Conservation (phyloP, 2,888 invertebrate species). For the Clostera curtula region DNA sequence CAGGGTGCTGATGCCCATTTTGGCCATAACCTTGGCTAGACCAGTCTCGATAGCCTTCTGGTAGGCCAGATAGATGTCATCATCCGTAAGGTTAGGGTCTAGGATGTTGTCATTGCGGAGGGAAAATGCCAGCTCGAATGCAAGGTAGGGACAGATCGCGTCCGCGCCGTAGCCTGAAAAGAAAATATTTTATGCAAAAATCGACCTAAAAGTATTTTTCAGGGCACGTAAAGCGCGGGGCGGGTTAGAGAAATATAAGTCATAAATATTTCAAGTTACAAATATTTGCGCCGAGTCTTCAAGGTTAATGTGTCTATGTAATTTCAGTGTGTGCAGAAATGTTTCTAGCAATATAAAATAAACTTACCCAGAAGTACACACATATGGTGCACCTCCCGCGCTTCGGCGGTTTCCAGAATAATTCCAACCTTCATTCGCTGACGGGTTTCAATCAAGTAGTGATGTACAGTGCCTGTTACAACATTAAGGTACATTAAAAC, state of each 20-base stretch:
- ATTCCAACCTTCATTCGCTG: conserved; percentile 97
- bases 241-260: no score
- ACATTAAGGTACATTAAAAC: not conserved
- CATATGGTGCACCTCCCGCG: conserved; percentile 96
- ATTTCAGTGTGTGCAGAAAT: not conserved
- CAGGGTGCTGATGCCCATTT: conserved; percentile 99
- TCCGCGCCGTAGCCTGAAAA: conserved; percentile 91
- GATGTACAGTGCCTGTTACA: conserved; percentile 88
- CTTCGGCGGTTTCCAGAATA: conserved; percentile 96
- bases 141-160: conserved; percentile 97
- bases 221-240: no score
- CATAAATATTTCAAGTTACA: no score
- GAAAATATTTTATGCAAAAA: not conserved
- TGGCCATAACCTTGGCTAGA: conserved; percentile 87
- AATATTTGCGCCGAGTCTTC: no score
- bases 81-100: conserved; percentile 83
- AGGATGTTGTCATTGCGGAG: conserved; percentile 91
- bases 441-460: conserved; percentile 94
- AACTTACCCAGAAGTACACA: conserved; percentile 88
- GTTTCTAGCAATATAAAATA: not conserved
- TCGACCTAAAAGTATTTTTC: no score
- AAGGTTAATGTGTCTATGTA: no score
- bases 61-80: conserved; percentile 89
- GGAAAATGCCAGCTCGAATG: conserved; percentile 93
- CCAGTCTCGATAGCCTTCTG: conserved; percentile 94